These are phyloP conservation scores for Corydoras sp. DNA, from an alignment of 2,113 vertebrate genomes.

Conservation along the genomic window DNA sequence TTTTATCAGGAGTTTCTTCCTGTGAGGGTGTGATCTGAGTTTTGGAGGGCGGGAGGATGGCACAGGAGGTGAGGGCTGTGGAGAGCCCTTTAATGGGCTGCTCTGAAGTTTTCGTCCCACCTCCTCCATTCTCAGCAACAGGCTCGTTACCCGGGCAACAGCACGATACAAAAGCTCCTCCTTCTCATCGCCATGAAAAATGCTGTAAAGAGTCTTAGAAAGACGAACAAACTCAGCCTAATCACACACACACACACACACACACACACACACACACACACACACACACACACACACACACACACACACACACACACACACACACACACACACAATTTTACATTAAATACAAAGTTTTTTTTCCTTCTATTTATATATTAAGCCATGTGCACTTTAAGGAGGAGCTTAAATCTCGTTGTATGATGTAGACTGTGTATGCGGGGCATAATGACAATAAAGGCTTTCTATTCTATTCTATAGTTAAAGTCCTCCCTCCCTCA, in stretches of 20 bases:
- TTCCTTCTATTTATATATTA: no score
- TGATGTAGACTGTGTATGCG: no score
- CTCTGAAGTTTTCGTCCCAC: conserved; percentile 61
- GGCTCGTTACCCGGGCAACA: conserved; percentile 84
- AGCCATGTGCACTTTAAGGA: no score
- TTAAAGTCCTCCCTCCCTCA: no score
- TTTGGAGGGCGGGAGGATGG: not conserved
- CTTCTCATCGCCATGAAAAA: conserved; percentile 86
- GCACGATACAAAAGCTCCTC: conserved; percentile 86
- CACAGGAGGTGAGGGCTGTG: not conserved
- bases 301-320: no score
- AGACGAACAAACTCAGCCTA: conserved; percentile 92
- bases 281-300: no score
- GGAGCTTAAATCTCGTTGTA: no score
- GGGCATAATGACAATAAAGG: no score
- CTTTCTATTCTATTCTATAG: no score
- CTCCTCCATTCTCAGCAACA: conserved; percentile 70
- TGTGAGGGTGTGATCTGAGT: not conserved
- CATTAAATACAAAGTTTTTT: not conserved
- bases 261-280: not conserved
- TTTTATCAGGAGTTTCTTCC: no score
- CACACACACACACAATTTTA: not conserved
- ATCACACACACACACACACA: not conserved
- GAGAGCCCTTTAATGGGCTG: conserved; percentile 29
- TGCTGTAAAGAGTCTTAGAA: conserved; percentile 90